Evolutionary conservation across 2,888 invertebrate genomes (phyloP), one percentile per base, ranked within the genome.

Genomic region (Melipona bicolor): DNA sequence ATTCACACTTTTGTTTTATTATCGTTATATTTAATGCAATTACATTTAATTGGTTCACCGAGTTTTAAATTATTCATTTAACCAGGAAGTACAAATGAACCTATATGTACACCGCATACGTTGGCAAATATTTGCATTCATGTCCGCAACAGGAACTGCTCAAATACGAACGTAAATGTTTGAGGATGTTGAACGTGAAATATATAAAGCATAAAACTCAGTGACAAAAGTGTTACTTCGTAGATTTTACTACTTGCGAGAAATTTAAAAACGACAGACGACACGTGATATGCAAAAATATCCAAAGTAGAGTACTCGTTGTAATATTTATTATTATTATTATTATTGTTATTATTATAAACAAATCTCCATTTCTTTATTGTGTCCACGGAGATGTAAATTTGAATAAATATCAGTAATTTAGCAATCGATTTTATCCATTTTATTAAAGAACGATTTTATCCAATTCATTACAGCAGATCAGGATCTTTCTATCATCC

Each of bases 101-200:
- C n/a, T 64, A n/a, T 21, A n/a, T 43, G n/a, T 65, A 36, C 15
- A 43, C 65, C 2, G 5, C 32, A 36, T 36, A 21, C 36, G 15
- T 65, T 65, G n/a, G n/a, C 15, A 65, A 65, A 65, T 65, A 65
- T 65, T 65, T 65, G n/a, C n/a, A 65, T 36, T 21, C 11, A 65
- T 19, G 21, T 19, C 13, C 13, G 15, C 6, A 36, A 21, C 11
- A 64, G 32, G 19, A 32, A 50, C 32, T 69, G 52, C 27, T 52
- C 11, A 27, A 52, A 52, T 13, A 52, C 3, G 5, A 27, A 27
- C 27, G 13, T 21, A 52, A 52, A 50, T 27, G 19, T 17, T 27
- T 19, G 21, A 65, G 9, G 11, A 52, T 32, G 27, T 32, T 32
- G 32, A 32, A 32, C 54, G 17, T 21, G 36, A 54, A 36, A 56